Evolutionary conservation across 2,797 vertebrate species (phyloP), one percentile per base, ranked within the genome.

Genomic region (Anabas testudineus): DNA sequence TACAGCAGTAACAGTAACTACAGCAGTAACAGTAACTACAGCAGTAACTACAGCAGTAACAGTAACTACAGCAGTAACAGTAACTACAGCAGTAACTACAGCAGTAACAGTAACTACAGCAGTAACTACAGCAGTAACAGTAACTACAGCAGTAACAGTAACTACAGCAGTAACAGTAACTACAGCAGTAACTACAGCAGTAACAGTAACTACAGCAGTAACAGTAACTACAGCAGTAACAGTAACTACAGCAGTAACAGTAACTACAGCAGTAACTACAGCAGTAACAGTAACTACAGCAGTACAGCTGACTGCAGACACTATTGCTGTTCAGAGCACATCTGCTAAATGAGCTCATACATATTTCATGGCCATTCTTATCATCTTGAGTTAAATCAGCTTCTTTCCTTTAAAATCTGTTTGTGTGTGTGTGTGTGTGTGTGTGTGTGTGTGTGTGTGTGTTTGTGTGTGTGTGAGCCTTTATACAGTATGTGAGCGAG

Each of bases 331-430:
- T 82, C 76, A 58, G 56, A 73, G 74, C 74, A 81, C 60, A 81
- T 85, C 74, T 79, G 53, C 79, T 65, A 78, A 82, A 85, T 81
- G 74, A 85, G 65, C 66, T 81, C 67, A 74, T 85, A 34, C 68
- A 87, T 86, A 80, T 81, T 85, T 84, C 46, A 88, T 69, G 43
- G 26, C 41, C 68, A 55, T 72, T 81, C 61, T 77, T 74, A 68
- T 84, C 78, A 67, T 80, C 82, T 67, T 24, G 22, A 68, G 63
- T 63, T 59, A 84, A 84, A 86, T 82, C 71, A 56, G 71, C 42
- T 52, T 74, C 43, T 74, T 81, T 74, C 42, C 78, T 67, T 52
- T 32, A 69, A 70, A 63, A 68, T 60, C 59, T 61, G 61, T 47
- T 28, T 16, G 0, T 47, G 21, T 41, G 48, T 28, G 32, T 22